phyloP scores from a whole-genome alignment of 2,888 invertebrate species.

The Dynastes hyllus region DNA sequence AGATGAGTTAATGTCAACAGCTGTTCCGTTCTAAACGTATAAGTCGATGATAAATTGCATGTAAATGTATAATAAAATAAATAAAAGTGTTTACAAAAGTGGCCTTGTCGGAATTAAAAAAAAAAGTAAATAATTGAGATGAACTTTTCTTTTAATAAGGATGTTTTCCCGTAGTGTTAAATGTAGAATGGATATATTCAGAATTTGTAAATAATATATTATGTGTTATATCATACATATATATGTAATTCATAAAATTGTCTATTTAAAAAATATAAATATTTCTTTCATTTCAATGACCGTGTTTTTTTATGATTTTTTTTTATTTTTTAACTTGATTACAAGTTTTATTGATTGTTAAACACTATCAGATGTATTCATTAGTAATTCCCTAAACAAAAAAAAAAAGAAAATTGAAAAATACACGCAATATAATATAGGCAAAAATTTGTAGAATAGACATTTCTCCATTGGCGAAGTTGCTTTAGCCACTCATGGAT shows the following conservation, averaged over 20 bases:
- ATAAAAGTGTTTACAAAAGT: constrained; percentile 54
- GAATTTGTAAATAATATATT: constrained; percentile 59
- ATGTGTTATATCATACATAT: constrained; percentile 59
- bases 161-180: constrained; percentile 51
- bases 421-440: too few relatives aligned
- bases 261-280: constrained; percentile 57
- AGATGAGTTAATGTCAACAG: constrained; percentile 24
- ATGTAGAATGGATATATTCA: constrained; percentile 51
- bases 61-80: constrained; percentile 49
- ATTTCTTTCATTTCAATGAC: constrained; percentile 51
- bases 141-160: constrained; percentile 46
- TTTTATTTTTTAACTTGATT: not conserved
- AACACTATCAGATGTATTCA: too few relatives aligned
- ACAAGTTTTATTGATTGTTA: too few relatives aligned
- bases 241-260: constrained; percentile 59
- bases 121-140: constrained; percentile 34
- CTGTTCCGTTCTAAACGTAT: constrained; percentile 15
- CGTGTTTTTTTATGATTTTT: constrained; percentile 19
- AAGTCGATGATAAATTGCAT: constrained; percentile 34
- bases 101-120: constrained; percentile 56
- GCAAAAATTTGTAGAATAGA: too few relatives aligned
- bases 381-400: too few relatives aligned
- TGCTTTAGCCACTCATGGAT: too few relatives aligned
- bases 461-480: too few relatives aligned
- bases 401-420: too few relatives aligned